Conservation (phyloP, 2,113 vertebrate genomes). For the Isichthys henryi region DNA sequence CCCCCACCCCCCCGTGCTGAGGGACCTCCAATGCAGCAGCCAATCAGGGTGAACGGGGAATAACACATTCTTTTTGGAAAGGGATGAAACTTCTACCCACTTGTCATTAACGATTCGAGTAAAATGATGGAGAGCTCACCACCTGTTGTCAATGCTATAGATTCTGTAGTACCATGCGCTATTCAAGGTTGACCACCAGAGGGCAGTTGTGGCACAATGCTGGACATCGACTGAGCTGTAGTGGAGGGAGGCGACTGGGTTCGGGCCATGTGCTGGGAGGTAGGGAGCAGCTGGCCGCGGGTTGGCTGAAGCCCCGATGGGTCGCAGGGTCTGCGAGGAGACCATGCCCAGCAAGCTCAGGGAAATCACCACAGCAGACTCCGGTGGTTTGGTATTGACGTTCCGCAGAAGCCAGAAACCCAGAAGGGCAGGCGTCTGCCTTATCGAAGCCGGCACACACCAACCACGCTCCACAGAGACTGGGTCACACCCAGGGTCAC, state of each 20-base stretch:
- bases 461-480: not conserved
- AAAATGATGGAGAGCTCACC: not conserved
- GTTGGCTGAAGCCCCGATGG: not conserved
- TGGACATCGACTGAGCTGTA: constrained; percentile 31
- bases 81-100: not conserved
- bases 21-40: not conserved
- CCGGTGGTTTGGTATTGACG: constrained; percentile 46
- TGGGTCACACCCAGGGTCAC: not conserved
- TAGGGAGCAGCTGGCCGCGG: not conserved
- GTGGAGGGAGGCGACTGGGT: constrained; percentile 45
- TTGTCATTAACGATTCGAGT: not conserved
- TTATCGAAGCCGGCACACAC: not conserved
- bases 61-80: not conserved
- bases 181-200: constrained; percentile 40
- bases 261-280: not conserved
- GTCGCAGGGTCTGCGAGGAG: not conserved
- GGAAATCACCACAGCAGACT: not conserved
- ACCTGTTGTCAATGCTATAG: not conserved
- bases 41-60: not conserved
- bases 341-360: not conserved
- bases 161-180: not conserved
- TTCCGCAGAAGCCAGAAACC: constrained; percentile 13
- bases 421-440: not conserved
- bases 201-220: constrained; percentile 46
- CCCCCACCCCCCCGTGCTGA: not conserved